Base-by-base conservation (phyloP, 2,113 vertebrate genomes). In the Nannospalax galili region DNA sequence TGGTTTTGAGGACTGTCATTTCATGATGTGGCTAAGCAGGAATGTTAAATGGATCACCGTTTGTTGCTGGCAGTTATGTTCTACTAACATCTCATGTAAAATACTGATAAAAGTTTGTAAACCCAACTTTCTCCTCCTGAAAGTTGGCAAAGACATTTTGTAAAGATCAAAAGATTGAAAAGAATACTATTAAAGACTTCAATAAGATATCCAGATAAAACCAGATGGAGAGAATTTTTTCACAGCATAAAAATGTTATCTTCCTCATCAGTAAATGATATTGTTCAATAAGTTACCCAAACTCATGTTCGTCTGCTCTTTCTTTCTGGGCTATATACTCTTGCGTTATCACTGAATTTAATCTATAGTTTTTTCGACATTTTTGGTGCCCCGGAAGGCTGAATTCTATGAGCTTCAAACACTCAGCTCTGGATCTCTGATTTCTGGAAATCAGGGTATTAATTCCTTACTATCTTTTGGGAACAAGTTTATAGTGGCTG, bases 51-150 rank as follows among this genome's bases (percentile, higher is more conserved):
- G 65, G 62, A 77, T 96, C 64, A 72, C 26, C 70, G 69, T 90
- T 91, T 91, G 72, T 93, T 93, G 87, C 28, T 77, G 74, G 65
- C 74, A 96, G 14, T 88, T 32, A 24, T n/a, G 85, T 92, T 94
- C 93, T 92, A 35, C 35, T 52, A 28, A 88, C 22, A 58, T 88
- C 32, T 88, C 78, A 91, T 35, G 26, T 30, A 92, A 73, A 45
- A 19, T 72, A 28, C 9, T 81, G 52, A 52, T 86, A 58, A 60
- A 80, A 28, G n/a, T 92, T 75, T 26, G 80, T 35, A 7, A 72
- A 56, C 19, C 85, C 17, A 73, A 45, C 56, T 88, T 92, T 82
- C 35, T 17, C 84, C 26, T 78, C 56, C 90, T 32, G 24, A 10
- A 91, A 48, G 67, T 62, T 87, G 62, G 24, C 7, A 85, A 95